Base-by-base conservation (phyloP, 2,797 vertebrate genomes). In the Bucorvus abyssinicus region DNA sequence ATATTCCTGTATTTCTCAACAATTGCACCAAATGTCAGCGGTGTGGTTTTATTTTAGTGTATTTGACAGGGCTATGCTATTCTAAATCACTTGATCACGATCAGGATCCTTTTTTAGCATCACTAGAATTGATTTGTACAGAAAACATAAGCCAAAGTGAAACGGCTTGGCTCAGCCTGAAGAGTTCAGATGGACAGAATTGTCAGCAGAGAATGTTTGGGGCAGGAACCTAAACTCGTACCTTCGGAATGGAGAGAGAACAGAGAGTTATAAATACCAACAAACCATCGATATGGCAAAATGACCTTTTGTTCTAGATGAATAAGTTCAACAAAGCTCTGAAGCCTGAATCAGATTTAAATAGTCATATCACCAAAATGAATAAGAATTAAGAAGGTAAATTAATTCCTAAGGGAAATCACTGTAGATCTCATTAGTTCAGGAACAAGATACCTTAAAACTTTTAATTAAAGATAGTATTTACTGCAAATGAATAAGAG, bases 391-490 rank as follows among this genome's bases (percentile, higher is more conserved):
- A 97, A 97, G 94, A 97, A 96, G 97, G 97, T 97, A 98, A 98
- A 98, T 98, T 98, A 98, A 98, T 97, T 97, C 97, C 98, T 97
- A 92, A 95, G 98, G 97, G 98, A 97, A 98, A 98, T 98, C 96
- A 96, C 96, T 94, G 94, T 97, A 97, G 96, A 97, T 97, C 98
- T 98, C 98, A 98, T 98, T 98, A 98, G 97, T 94, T 97, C 92
- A 92, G 96, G 95, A 97, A 97, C 97, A 98, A 97, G 95, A 95
- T 87, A 98, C 97, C 97, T 98, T 97, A 98, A 97, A 98, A 98
- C 97, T 98, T 98, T 97, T 98, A 98, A 98, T 98, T 98, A 98
- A 98, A 98, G 97, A 97, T 98, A 98, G 97, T 98, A 98, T 98
- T 98, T 98, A 98, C 97, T 93, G 97, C 96, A 96, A 97, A 97